Evolutionary conservation across 2,113 vertebrate genomes (phyloP).

Genomic region (Limnothrissa miodon): DNA sequence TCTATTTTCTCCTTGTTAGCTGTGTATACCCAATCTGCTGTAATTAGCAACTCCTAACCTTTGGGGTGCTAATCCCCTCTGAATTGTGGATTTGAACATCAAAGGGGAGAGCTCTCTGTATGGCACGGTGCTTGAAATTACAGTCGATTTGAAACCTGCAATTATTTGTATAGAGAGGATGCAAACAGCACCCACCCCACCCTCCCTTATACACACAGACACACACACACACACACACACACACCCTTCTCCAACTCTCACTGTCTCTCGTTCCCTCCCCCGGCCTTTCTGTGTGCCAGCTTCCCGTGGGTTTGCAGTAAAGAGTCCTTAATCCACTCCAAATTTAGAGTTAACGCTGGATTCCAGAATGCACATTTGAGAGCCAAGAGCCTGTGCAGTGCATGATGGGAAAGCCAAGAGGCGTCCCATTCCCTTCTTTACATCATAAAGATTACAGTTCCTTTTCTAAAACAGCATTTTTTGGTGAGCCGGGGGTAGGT

Average conservation of each 20-base stretch:
- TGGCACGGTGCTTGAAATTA: constrained; percentile 74
- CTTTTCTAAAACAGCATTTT: constrained; percentile 22
- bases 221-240: neutral
- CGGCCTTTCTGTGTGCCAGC: constrained; percentile 72
- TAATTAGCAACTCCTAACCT: constrained; percentile 81
- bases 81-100: constrained; percentile 82
- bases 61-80: constrained; percentile 77
- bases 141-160: constrained; percentile 74
- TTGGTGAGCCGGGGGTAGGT: constrained; percentile 4
- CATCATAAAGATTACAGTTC: constrained; percentile 61
- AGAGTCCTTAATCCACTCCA: constrained; percentile 78
- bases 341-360: constrained; percentile 74
- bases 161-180: constrained; percentile 78
- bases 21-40: constrained; percentile 74
- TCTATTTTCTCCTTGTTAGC: constrained; percentile 72
- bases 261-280: constrained; percentile 38
- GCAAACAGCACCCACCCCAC: constrained; percentile 58
- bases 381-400: constrained; percentile 62
- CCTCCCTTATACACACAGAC: too few relatives aligned
- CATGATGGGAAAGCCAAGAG: constrained; percentile 38
- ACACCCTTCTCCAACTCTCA: neutral
- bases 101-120: constrained; percentile 72
- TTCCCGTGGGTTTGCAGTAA: constrained; percentile 76
- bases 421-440: constrained; percentile 42
- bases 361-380: constrained; percentile 62